Base-by-base conservation (phyloP, 37 sponge, comb jelly and placozoan genomes). In the Lycopodina hypogea region DNA sequence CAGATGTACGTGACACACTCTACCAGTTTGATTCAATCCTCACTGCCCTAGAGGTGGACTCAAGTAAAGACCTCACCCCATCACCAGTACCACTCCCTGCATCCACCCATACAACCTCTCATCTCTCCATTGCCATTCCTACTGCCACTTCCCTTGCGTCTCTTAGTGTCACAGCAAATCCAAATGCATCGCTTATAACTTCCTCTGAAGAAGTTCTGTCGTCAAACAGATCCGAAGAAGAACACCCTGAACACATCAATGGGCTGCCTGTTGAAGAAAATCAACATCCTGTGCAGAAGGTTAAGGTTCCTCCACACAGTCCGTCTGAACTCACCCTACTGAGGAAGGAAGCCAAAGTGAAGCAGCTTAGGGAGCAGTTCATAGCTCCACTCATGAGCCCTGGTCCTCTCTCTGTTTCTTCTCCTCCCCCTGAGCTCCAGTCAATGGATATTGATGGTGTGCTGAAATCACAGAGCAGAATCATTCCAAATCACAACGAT, bases 11-110 rank as follows among this genome's bases (percentile, higher is more conserved):
- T 12, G 83, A 75, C 58, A 58, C 72, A 15, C 69, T 83, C 32
- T 83, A 68, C 24, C 62, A 84, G 28, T 84, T 84, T 71, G 84
- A 84, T 32, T 40, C 60, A 0, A 77, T 84, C 15, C 38, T 84
- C 52, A 59, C 33, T 42, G 78, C 50, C 11, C 34, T 84, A 14
- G 78, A 84, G 37, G 50, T 19, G 29, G 68, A 69, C 11, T 57
- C 74, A 24, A 1, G 23, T 30, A 35, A 17, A 22, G 80, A 69
- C 6, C 51, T 1, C 8, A 51, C 68, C 21, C 77, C 77, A 9
- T 76, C 77, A 15, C 70, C 70, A 6, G 36, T 2, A 17, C 42
- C 42, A 30, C 70, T 1, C 1, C 24, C 61, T 0, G 26, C 58
- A 11, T 30, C 22, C 6, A 41, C 48, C 3, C 66, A 24, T 37